A percentile compares a stretch with the other conserved stretches of the same genome.
These are phyloP conservation scores for Saturnia japonica DNA, from an alignment of 2,888 invertebrate species.

Conservation along the genomic window DNA sequence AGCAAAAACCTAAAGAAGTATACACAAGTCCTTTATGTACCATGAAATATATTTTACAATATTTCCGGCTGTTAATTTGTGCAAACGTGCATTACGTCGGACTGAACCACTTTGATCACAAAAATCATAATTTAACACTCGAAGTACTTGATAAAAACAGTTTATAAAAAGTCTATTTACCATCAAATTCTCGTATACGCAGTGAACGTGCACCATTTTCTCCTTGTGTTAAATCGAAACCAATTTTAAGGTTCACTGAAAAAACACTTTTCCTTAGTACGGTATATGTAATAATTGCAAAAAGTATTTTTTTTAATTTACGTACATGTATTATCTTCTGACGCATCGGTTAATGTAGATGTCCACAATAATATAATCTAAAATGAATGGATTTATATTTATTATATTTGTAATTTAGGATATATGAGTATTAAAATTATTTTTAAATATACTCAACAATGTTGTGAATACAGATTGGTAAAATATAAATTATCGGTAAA, in stretches of 20 bases:
- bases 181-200: constrained; percentile 55
- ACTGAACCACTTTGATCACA: neutral
- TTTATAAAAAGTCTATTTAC: constrained; percentile 37
- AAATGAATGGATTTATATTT: neutral
- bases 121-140: neutral
- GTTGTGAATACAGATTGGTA: constrained; percentile 1
- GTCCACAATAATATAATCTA: constrained; percentile 4
- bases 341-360: neutral
- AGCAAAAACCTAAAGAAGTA: too few species aligned
- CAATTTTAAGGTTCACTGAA: constrained; percentile 64
- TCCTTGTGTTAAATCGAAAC: constrained; percentile 60
- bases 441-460: constrained; percentile 12
- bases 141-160: neutral
- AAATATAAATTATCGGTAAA: neutral
- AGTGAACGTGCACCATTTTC: constrained; percentile 51
- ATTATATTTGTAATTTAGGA: neutral
- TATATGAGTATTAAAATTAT: constrained; percentile 1
- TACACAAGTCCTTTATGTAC: too few species aligned
- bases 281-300: constrained; percentile 8
- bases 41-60: too few species aligned
- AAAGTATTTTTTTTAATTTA: neutral
- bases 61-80: too few species aligned
- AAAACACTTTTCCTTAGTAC: constrained; percentile 28
- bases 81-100: too few species aligned
- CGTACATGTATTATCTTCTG: constrained; percentile 11